Percentiles rank a stretch among this genome's conserved stretches.
These are phyloP conservation scores for Marasmarcha lunaedactyla DNA, from an alignment of 2,888 invertebrate species.

Conservation along the genomic window DNA sequence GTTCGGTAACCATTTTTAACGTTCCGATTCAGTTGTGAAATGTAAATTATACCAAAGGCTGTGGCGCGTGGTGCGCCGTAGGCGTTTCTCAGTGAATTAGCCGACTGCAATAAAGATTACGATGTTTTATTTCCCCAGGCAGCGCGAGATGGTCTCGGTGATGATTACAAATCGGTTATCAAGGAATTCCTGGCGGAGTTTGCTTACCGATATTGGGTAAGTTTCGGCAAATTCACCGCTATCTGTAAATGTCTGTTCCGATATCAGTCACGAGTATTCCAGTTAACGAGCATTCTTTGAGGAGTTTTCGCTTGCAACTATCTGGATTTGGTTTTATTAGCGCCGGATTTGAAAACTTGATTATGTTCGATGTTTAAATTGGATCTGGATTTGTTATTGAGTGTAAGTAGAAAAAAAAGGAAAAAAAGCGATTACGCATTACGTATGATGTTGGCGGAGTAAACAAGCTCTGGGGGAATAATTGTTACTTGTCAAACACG, in stretches of 20 bases:
- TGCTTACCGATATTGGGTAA: conserved; percentile 52
- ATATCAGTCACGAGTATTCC: conserved; percentile 39
- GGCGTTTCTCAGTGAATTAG: conserved; percentile 18
- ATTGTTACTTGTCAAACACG: conserved; percentile 41
- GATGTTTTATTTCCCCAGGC: conserved; percentile 31
- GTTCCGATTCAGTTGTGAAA: conserved; percentile 12
- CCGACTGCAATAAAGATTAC: conserved; percentile 25
- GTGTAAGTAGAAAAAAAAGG: conserved; percentile 21
- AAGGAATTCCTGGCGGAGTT: conserved; percentile 40
- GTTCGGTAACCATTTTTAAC: conserved; percentile 7
- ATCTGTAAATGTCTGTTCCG: conserved; percentile 39
- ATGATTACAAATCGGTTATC: conserved; percentile 63
- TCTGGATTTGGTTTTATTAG: background rate
- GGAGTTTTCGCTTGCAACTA: conserved; percentile 11
- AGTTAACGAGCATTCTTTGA: conserved; percentile 24
- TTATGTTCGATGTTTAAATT: no score
- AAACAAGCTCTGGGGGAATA: conserved; percentile 35
- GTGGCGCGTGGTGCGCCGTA: conserved; percentile 6
- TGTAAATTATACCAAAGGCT: conserved; percentile 13
- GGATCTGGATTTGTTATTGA: no score
- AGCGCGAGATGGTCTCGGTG: conserved; percentile 21
- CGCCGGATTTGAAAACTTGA: no score
- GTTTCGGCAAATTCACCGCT: conserved; percentile 31
- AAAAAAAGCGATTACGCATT: conserved; percentile 49
- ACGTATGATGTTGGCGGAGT: conserved; percentile 44